phyloP scores from a whole-genome alignment of 2,797 vertebrate species.

The Emydoidea blandingii region DNA sequence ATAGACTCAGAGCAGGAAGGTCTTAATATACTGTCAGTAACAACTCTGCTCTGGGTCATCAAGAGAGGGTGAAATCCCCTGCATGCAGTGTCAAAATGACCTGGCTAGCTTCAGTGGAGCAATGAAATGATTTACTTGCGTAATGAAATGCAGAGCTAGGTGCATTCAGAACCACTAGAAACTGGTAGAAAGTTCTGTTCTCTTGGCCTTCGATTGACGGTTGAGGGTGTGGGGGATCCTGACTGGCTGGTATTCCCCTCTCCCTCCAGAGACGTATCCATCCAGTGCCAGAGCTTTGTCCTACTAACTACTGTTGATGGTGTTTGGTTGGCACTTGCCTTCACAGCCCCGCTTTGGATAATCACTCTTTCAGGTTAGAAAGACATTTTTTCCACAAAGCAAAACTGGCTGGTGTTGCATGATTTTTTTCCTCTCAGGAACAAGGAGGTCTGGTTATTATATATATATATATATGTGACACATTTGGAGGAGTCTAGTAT shows the following conservation, averaged over 20 bases:
- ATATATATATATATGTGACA: neutral
- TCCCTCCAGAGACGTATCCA: neutral
- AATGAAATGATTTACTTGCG: neutral
- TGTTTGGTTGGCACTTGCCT: neutral
- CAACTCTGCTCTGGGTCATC: neutral
- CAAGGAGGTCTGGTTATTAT: neutral
- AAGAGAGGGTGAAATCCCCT: neutral
- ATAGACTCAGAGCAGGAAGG: neutral
- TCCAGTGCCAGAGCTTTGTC: neutral
- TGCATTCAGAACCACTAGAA: neutral
- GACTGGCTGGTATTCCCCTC: neutral
- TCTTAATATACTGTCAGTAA: neutral
- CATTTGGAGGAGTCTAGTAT: neutral
- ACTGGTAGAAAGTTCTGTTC: neutral
- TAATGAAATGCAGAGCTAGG: neutral
- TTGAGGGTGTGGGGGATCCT: fast-evolving
- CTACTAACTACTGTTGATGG: neutral
- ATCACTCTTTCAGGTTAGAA: neutral
- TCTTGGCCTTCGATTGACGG: too few relatives aligned
- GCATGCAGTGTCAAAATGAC: neutral
- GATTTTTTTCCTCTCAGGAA: neutral
- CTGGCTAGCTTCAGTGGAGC: neutral
- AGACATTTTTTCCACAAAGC: neutral
- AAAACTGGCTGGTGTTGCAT: neutral
- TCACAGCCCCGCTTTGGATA: neutral